Evolutionary conservation across 2,113 vertebrate genomes (phyloP), one percentile per base, ranked within the genome.

Genomic region (Phrynosoma platyrhinos): DNA sequence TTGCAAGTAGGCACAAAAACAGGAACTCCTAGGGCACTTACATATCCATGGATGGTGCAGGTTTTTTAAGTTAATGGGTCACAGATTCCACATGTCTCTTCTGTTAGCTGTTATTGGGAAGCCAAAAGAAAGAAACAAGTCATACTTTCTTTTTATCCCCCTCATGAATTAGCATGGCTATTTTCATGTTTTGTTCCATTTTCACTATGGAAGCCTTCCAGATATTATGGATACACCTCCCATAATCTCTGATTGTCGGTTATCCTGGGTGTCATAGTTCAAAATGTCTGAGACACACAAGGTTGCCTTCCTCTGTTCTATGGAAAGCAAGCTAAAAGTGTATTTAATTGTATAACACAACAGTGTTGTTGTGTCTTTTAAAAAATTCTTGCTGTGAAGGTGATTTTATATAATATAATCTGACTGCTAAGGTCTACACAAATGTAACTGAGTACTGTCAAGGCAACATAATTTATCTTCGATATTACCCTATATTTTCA

Each of bases 401-500:
- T 13, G 1, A 76, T 75, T 80, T 80, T 27, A 42, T 69, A 8
- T 53, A 77, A 16, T 40, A 13, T 13, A 23, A 55, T 83, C n/a
- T 14, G n/a, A 83, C 47, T 83, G 83, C 36, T 36, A 88, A 69
- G 47, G 72, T 55, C 42, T 69, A 32, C 42, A 88, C 62, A 83
- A 76, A 14, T 55, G 42, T 55, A 78, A 55, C 42, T 40, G 87
- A 62, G 14, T 62, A 83, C 30, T 47, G 52, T 83, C 58, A 88
- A 69, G 81, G 20, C 62, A 83, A 62, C 30, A 69, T 69, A 55
- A 88, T 89, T 82, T 83, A 86, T 85, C 55, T 86, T 69, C 47
- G 62, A 9, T 64, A 12, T 30, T 82, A 92, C 42, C 9, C 36
- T 21, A 27, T 78, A 85, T 83, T 32, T 32, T 21, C 5, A 68